phyloP scores from a whole-genome alignment of 2,113 vertebrate species.

The Sakesphorus luctuosus region DNA sequence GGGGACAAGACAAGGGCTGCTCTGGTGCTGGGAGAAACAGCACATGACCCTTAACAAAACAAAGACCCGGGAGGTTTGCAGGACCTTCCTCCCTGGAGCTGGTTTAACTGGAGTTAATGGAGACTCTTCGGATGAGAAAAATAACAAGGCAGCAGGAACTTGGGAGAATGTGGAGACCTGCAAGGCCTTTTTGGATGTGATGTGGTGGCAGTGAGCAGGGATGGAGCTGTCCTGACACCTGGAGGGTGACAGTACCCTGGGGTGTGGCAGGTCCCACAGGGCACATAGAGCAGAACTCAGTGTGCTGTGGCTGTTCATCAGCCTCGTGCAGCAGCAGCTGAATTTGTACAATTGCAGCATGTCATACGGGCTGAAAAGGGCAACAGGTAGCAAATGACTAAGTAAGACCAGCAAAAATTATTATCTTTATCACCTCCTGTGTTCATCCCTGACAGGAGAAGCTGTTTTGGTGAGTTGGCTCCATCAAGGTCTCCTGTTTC shows the following conservation, averaged over 20 bases:
- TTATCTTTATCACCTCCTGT: background rate
- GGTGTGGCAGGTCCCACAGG: background rate
- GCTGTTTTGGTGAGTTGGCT: background rate
- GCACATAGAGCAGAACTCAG: rapidly evolving
- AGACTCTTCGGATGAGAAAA: slow-evolving; percentile 2
- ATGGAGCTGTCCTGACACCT: rapidly evolving
- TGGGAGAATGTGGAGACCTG: rapidly evolving
- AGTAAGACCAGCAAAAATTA: background rate
- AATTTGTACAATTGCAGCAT: background rate
- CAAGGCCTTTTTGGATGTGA: rapidly evolving
- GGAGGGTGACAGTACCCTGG: background rate
- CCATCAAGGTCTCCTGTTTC: background rate
- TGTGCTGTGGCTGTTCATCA: rapidly evolving
- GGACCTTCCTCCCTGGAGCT: slow-evolving; percentile 25
- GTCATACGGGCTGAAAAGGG: background rate
- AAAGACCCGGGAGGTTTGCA: background rate
- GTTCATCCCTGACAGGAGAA: background rate
- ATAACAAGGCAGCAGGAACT: background rate
- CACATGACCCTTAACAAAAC: background rate
- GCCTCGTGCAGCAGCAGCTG: background rate
- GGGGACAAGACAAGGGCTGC: rapidly evolving
- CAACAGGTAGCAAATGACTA: background rate
- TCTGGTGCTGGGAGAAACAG: background rate
- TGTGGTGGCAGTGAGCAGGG: background rate
- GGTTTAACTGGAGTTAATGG: slow-evolving; percentile 27